phyloP scores from a whole-genome alignment of 2,797 vertebrate genomes.

The Zonotrichia albicollis region DNA sequence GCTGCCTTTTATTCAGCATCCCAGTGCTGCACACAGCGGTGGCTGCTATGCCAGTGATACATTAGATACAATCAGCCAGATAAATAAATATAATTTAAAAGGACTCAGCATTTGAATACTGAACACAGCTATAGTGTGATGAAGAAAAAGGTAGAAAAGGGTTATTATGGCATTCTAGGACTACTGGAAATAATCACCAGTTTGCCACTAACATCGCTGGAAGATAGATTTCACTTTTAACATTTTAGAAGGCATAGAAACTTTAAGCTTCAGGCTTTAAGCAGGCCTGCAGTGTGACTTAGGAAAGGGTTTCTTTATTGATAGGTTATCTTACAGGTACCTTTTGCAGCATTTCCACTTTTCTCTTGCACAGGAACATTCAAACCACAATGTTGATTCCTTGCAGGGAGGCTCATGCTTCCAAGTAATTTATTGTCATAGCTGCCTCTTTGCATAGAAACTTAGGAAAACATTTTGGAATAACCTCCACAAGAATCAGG shows the following conservation, averaged over 20 bases:
- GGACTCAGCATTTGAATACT: background rate
- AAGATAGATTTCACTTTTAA: background rate
- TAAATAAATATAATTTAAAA: constrained; percentile 8
- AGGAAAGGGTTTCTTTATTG: background rate
- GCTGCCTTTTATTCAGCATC: constrained; percentile 30
- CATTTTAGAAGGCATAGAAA: background rate
- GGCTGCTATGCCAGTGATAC: background rate
- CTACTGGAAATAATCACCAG: background rate
- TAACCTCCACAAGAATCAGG: background rate
- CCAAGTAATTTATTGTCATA: background rate
- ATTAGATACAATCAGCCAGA: background rate
- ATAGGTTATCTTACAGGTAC: background rate
- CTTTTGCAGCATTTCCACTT: background rate
- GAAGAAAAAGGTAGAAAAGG: background rate
- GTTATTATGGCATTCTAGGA: background rate
- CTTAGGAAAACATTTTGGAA: background rate
- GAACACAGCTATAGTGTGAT: background rate
- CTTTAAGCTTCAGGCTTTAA: background rate
- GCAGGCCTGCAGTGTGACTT: background rate
- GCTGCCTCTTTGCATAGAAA: background rate
- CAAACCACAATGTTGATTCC: background rate
- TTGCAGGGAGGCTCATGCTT: background rate
- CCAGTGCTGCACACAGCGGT: background rate
- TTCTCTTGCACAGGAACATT: background rate
- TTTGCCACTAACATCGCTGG: background rate